Conservation (phyloP, 2,797 vertebrate species). For the Muraenolepis orangiensis region DNA sequence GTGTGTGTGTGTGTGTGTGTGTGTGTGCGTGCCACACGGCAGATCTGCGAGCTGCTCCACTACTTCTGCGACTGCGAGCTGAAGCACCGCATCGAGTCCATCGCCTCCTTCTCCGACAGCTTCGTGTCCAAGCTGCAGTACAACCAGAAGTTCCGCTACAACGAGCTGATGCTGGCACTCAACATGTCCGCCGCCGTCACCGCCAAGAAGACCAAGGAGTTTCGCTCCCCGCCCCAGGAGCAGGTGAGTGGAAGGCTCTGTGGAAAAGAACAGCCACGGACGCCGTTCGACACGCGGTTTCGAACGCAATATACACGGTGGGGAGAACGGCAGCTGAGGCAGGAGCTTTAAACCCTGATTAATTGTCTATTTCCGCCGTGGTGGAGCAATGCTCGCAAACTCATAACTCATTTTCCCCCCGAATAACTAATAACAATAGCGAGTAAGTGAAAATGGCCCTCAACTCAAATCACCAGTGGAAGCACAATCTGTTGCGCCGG, state of each 20-base stretch:
- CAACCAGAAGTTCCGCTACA: slow-evolving; percentile 98
- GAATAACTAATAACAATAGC: background rate
- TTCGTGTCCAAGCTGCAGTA: slow-evolving; percentile 94
- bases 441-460: background rate
- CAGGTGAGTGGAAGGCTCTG: slow-evolving; percentile 75
- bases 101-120: slow-evolving; percentile 92
- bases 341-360: background rate
- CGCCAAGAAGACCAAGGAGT: slow-evolving; percentile 95
- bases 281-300: too few relatives aligned
- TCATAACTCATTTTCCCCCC: background rate
- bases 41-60: slow-evolving; percentile 98
- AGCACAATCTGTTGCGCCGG: background rate
- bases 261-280: background rate
- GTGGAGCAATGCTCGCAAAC: background rate
- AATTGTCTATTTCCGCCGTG: background rate
- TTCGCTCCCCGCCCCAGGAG: slow-evolving; percentile 97
- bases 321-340: background rate
- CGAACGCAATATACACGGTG: too few relatives aligned
- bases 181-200: slow-evolving; percentile 98
- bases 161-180: slow-evolving; percentile 95
- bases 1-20: slow-evolving; percentile 1
- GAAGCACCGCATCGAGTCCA: slow-evolving; percentile 95
- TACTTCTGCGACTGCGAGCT: slow-evolving; percentile 99
- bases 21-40: slow-evolving; percentile 25
- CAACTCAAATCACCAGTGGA: background rate